Evolutionary conservation across 2,113 vertebrate genomes (phyloP), one percentile per base, ranked within the genome.

Genomic region (Podiceps cristatus): DNA sequence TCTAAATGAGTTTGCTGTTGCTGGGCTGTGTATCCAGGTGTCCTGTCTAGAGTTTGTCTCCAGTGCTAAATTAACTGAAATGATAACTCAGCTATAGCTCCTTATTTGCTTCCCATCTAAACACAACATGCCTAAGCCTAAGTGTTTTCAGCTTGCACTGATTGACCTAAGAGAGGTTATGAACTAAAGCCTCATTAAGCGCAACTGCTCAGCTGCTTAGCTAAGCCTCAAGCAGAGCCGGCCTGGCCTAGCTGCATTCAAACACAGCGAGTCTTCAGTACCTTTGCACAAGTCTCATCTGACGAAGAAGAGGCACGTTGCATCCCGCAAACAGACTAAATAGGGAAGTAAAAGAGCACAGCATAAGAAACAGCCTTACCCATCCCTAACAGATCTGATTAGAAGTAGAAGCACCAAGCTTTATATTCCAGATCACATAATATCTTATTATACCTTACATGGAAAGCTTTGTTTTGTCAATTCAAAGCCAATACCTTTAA

Each of bases 301-400:
- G 37, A 71, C 45, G 63, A 47, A 35, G 33, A 75, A 67, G 75
- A 27, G 14, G 49, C 31, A 47, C 6, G 2, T 25, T 19, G 55
- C 63, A 56, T 22, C 47, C 27, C 1, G 0, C 24, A 11, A 29
- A 27, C 18, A 45, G 15, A 28, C 35, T n/a, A 24, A 23, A 14
- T 1, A 45, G 35, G 40, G 17, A 28, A 62, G 16, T 19, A 40
- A 27, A 67, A 50, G 28, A n/a, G 18, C 27, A 45, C 0, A 16
- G 47, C 18, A 27, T 52, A 52, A 83, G 40, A 47, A 91, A 7
- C 29, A 66, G 13, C 63, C 67, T n/a, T 76, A 24, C 13, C 59
- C 31, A 16, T 12, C 58, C 29, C 58, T 33, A 29, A 10, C 18
- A 8, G 0, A 0, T 3, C 16, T 6, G 59, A 69, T 37, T 3